These are phyloP conservation scores for Oreochromis niloticus DNA, from an alignment of 2,113 vertebrate species.

Conservation along the genomic window DNA sequence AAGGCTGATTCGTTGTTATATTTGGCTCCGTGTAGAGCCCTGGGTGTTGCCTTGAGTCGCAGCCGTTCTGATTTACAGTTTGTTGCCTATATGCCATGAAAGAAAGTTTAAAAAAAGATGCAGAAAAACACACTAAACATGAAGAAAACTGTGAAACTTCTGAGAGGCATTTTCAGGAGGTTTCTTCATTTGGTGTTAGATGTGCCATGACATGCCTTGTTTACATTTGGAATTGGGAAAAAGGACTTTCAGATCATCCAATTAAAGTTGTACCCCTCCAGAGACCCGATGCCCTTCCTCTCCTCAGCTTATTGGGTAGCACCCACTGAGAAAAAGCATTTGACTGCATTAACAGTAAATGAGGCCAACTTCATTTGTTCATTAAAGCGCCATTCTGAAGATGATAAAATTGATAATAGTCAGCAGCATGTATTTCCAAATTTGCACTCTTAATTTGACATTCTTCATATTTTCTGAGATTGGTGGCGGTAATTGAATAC, in stretches of 20 bases:
- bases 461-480: constrained; percentile 44
- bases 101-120: background rate
- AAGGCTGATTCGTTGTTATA: background rate
- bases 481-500: constrained; percentile 53
- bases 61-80: background rate
- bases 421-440: constrained; percentile 48
- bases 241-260: constrained; percentile 66
- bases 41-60: background rate
- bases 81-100: background rate
- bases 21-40: background rate
- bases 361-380: constrained; percentile 68
- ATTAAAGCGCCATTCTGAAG: constrained; percentile 65
- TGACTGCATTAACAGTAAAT: constrained; percentile 73
- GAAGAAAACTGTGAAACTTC: constrained; percentile 21
- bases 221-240: constrained; percentile 73
- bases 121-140: background rate
- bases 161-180: constrained; percentile 33
- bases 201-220: constrained; percentile 72
- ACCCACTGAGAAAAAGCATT: constrained; percentile 73
- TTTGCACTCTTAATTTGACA: constrained; percentile 56
- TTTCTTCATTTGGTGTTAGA: constrained; percentile 70
- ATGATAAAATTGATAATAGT: constrained; percentile 59
- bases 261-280: constrained; percentile 69
- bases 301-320: constrained; percentile 67
- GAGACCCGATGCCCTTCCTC: constrained; percentile 65